phyloP scores from a whole-genome alignment of 1,140 invertebrate genomes.

The Centruroides sculpturatus region DNA sequence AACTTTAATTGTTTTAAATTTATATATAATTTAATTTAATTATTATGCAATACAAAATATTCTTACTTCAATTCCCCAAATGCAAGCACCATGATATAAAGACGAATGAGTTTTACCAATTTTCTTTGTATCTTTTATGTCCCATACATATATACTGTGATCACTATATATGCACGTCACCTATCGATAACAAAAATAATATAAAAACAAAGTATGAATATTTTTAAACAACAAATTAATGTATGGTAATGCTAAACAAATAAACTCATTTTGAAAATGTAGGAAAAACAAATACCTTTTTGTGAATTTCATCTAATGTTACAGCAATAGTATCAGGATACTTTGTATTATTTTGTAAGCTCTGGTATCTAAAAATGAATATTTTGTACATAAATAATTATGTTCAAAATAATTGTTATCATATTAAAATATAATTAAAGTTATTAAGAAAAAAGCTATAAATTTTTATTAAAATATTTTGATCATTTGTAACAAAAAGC shows the following conservation, averaged over 20 bases:
- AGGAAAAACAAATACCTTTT: conserved; percentile 37
- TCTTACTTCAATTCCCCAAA: conserved; percentile 86
- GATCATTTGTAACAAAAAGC: neutral
- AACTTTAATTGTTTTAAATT: no score
- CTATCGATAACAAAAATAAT: conserved; percentile 3
- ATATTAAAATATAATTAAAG: no score
- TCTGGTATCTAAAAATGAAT: neutral
- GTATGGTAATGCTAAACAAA: neutral
- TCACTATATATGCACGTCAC: conserved; percentile 90
- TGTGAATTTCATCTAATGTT: conserved; percentile 64
- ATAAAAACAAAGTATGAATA: no score
- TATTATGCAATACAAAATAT: no score
- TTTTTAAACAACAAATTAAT: no score
- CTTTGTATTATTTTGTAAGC: conserved; percentile 42
- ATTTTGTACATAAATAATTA: no score
- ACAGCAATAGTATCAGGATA: conserved; percentile 80
- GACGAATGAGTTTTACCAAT: conserved; percentile 87
- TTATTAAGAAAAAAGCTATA: neutral
- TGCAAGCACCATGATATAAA: conserved; percentile 87
- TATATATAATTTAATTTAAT: no score
- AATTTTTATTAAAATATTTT: neutral
- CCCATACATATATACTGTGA: conserved; percentile 91
- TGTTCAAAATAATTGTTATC: no score
- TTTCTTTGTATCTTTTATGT: conserved; percentile 75
- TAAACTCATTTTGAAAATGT: no score